Percentiles rank a stretch among this genome's conserved stretches.
phyloP scores from a whole-genome alignment of 1,140 invertebrate species.

The Lordiphosa clarofinis region DNA sequence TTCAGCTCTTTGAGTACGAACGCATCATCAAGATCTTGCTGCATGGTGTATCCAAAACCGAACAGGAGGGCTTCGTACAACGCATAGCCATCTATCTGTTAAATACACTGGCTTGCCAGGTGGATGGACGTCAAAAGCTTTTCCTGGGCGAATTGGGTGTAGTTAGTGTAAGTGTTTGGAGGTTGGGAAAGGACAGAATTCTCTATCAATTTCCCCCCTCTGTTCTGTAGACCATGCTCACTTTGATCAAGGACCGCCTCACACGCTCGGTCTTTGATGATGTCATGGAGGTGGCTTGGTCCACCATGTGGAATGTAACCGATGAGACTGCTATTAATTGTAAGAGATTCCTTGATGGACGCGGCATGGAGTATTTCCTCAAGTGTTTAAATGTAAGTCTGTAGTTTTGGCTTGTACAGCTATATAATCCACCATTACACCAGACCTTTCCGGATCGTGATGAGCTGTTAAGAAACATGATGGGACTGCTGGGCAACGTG shows the following conservation, averaged over 20 bases:
- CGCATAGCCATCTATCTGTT: slow-evolving; percentile 96
- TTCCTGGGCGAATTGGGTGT: slow-evolving; percentile 94
- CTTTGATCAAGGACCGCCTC: slow-evolving; percentile 89
- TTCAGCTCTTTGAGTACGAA: slow-evolving; percentile 93
- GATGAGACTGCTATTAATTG: slow-evolving; percentile 97
- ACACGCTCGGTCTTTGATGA: slow-evolving; percentile 91
- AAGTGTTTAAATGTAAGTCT: slow-evolving; percentile 87
- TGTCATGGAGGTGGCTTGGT: slow-evolving; percentile 98
- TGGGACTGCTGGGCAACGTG: slow-evolving; percentile 97
- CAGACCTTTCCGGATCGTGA: slow-evolving; percentile 92
- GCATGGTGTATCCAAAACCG: slow-evolving; percentile 88
- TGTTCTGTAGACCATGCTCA: slow-evolving; percentile 89
- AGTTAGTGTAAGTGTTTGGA: slow-evolving; percentile 84
- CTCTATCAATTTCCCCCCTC: no score
- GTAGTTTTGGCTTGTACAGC: background rate
- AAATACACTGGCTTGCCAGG: slow-evolving; percentile 97
- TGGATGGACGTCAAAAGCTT: slow-evolving; percentile 94
- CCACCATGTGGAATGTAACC: slow-evolving; percentile 98
- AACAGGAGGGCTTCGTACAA: slow-evolving; percentile 94
- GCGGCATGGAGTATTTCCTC: slow-evolving; percentile 93
- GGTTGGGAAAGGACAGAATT: background rate
- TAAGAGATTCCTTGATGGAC: slow-evolving; percentile 90
- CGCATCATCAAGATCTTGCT: slow-evolving; percentile 92
- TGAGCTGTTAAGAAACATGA: slow-evolving; percentile 96
- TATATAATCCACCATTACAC: background rate